phyloP scores from a whole-genome alignment of 2,113 vertebrate species.

The Meleagris gallopavo region DNA sequence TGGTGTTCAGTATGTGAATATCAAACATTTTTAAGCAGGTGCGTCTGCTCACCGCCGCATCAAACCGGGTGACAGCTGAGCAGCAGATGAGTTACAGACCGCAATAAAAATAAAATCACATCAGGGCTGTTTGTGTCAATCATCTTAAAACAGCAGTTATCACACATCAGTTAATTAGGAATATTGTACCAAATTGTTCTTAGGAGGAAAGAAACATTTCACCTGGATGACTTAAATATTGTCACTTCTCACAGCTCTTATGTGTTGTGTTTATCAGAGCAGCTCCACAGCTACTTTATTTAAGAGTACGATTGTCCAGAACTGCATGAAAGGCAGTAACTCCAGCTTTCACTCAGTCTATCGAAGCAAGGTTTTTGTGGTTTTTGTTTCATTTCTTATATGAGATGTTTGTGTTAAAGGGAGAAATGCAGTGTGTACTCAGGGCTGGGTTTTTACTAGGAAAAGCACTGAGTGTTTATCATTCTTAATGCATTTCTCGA shows the following conservation, averaged over 20 bases:
- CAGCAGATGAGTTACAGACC: neutral
- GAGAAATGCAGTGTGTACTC: neutral
- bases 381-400: neutral
- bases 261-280: neutral
- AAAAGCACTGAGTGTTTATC: neutral
- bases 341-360: neutral
- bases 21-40: neutral
- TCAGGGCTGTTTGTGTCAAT: neutral
- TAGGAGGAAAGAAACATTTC: neutral
- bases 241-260: neutral
- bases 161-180: neutral
- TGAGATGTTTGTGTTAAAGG: neutral
- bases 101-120: neutral
- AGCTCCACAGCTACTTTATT: neutral
- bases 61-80: neutral
- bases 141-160: neutral
- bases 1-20: neutral
- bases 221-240: neutral
- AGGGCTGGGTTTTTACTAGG: neutral
- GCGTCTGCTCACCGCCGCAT: neutral
- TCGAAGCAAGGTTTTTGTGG: neutral
- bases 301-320: neutral
- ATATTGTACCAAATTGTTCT: neutral
- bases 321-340: neutral
- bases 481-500: neutral